A percentile compares a stretch with the other conserved stretches of the same genome.
Conservation (phyloP, 92 coral and sea anemone genomes). For the Siderastrea siderea region DNA sequence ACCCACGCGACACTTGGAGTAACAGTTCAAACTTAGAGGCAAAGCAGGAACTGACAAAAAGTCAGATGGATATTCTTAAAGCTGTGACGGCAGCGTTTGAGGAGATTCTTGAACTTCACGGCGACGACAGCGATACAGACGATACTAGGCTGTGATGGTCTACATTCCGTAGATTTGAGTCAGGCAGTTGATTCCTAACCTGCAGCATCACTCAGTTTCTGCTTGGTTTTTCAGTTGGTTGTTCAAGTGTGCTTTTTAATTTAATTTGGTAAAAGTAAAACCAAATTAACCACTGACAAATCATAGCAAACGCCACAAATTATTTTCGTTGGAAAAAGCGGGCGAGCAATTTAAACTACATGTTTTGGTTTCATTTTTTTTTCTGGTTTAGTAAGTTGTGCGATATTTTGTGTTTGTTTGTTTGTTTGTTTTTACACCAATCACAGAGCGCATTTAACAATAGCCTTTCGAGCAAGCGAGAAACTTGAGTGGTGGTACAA, state of each 20-base stretch:
- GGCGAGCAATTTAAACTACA: too few species aligned
- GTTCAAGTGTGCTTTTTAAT: neutral
- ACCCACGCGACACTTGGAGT: neutral
- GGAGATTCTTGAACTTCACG: constrained; percentile 73
- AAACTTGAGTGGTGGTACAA: neutral
- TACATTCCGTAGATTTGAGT: neutral
- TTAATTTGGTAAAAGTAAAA: too few species aligned
- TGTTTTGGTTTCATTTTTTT: too few species aligned
- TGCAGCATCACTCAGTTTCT: neutral
- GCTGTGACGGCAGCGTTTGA: constrained; percentile 91
- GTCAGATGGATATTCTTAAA: constrained; percentile 83
- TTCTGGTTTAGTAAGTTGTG: too few species aligned
- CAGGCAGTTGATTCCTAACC: neutral
- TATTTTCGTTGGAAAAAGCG: too few species aligned
- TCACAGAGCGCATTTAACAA: too few species aligned
- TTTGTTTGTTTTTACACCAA: too few species aligned
- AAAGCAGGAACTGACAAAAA: constrained; percentile 64
- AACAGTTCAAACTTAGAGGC: neutral
- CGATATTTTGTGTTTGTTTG: too few species aligned
- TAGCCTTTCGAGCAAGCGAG: neutral
- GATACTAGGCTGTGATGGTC: constrained; percentile 71
- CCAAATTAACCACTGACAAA: too few species aligned
- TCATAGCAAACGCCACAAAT: too few species aligned
- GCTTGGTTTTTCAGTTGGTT: neutral
- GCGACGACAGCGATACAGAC: constrained; percentile 68